phyloP scores from a whole-genome alignment of 2,888 invertebrate genomes.

The Cosmopolites sordidus region DNA sequence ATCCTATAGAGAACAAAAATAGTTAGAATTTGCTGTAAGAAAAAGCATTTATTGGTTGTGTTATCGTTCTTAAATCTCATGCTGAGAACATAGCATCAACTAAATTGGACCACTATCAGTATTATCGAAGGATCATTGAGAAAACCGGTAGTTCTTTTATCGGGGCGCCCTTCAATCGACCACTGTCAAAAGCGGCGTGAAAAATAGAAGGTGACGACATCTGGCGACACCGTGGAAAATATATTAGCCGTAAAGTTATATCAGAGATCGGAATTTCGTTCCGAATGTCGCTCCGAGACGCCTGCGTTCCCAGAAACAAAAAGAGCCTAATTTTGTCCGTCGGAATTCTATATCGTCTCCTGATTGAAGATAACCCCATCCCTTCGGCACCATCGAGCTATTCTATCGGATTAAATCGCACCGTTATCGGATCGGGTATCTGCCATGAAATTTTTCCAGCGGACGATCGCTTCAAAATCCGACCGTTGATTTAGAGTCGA shows the following conservation, averaged over 20 bases:
- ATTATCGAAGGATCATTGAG: too few relatives aligned
- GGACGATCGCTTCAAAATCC: neutral
- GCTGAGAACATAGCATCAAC: too few relatives aligned
- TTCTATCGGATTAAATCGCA: conserved; percentile 24
- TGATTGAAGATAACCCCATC: conserved; percentile 25
- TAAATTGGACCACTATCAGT: too few relatives aligned
- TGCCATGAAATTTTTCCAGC: conserved; percentile 20
- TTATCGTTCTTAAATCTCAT: too few relatives aligned
- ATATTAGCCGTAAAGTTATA: conserved; percentile 44
- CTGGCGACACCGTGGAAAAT: conserved; percentile 40
- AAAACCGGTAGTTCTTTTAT: too few relatives aligned
- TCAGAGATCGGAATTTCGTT: conserved; percentile 42
- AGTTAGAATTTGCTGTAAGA: too few relatives aligned
- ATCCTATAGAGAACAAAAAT: too few relatives aligned
- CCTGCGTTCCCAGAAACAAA: conserved; percentile 37
- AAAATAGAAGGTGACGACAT: conserved; percentile 34
- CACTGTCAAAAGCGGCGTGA: conserved; percentile 33
- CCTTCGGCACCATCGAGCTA: conserved; percentile 19
- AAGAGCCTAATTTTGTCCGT: conserved; percentile 34
- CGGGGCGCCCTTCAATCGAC: conserved; percentile 33
- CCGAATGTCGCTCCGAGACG: conserved; percentile 37
- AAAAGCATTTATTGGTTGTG: too few relatives aligned
- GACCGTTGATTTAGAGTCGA: too few relatives aligned
- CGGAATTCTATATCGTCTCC: conserved; percentile 29
- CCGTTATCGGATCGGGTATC: conserved; percentile 23